Evolutionary conservation across 2,888 invertebrate species (phyloP).

Genomic region (Drosophila austrosaltans): DNA sequence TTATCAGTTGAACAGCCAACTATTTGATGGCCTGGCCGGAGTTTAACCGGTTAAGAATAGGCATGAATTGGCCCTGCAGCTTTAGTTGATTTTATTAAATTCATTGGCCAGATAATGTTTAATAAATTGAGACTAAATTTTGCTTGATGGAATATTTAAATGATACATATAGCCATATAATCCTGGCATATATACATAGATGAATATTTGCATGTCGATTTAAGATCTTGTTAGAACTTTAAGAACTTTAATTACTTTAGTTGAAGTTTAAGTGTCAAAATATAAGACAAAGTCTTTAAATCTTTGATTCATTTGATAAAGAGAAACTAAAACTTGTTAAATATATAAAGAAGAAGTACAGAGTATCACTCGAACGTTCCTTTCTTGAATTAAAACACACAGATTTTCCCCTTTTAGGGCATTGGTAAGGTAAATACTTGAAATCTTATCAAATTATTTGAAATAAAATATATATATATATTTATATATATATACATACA

Average conservation of each 20-base stretch:
- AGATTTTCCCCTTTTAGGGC: background rate
- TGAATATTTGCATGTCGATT: too few relatives aligned
- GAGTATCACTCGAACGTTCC: too few relatives aligned
- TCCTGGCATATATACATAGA: too few relatives aligned
- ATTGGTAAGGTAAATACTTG: background rate
- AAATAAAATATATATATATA: background rate
- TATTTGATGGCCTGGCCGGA: background rate
- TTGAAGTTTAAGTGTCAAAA: too few relatives aligned
- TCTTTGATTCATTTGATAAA: too few relatives aligned
- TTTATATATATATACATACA: background rate
- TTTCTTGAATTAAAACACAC: too few relatives aligned
- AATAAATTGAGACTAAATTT: too few relatives aligned
- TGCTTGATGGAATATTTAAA: too few relatives aligned
- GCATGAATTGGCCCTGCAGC: background rate
- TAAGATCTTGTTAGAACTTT: too few relatives aligned
- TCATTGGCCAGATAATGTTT: constrained; percentile 1
- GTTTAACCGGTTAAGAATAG: background rate
- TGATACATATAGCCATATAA: too few relatives aligned
- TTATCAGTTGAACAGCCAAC: constrained; percentile 10
- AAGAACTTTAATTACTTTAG: too few relatives aligned
- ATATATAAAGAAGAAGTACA: background rate
- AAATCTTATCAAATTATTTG: constrained; percentile 1
- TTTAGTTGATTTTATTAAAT: constrained; percentile 12
- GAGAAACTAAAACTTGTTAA: background rate
- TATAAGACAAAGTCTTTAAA: too few relatives aligned